phyloP scores from a whole-genome alignment of 2,888 invertebrate species.

The Lottia scabra region DNA sequence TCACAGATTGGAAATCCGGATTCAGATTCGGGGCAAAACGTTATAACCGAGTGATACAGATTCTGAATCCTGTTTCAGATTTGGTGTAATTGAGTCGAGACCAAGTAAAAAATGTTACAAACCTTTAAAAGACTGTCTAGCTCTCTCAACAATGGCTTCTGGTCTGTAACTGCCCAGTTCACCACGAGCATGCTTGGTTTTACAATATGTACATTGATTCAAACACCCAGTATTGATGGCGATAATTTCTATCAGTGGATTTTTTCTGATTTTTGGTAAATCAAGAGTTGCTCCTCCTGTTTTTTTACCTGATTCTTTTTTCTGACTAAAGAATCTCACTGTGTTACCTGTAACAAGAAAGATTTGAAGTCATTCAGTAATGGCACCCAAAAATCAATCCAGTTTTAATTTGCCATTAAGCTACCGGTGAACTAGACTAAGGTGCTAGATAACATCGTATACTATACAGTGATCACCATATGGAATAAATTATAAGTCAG shows the following conservation, averaged over 20 bases:
- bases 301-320: conserved; percentile 79
- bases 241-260: conserved; percentile 96
- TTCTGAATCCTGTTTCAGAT: too few species aligned
- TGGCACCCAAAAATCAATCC: too few species aligned
- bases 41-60: too few species aligned
- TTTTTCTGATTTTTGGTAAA: conserved; percentile 94
- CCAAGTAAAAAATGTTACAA: not conserved
- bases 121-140: conserved; percentile 80
- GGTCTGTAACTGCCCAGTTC: conserved; percentile 94
- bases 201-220: conserved; percentile 99
- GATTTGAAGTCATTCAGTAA: too few species aligned
- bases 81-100: too few species aligned
- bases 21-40: too few species aligned
- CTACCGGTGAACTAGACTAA: too few species aligned
- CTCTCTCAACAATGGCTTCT: conserved; percentile 88
- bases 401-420: too few species aligned
- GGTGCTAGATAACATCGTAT: too few species aligned
- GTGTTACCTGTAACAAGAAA: conserved; percentile 55
- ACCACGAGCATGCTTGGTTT: conserved; percentile 97
- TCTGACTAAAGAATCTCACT: conserved; percentile 73
- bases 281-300: conserved; percentile 86
- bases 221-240: conserved; percentile 96
- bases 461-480: too few species aligned
- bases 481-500: too few species aligned
- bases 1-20: too few species aligned